A percentile compares a stretch with the other conserved stretches of the same genome.
These are phyloP conservation scores for Heliconius sara DNA, from an alignment of 2,888 invertebrate species.

Conservation along the genomic window DNA sequence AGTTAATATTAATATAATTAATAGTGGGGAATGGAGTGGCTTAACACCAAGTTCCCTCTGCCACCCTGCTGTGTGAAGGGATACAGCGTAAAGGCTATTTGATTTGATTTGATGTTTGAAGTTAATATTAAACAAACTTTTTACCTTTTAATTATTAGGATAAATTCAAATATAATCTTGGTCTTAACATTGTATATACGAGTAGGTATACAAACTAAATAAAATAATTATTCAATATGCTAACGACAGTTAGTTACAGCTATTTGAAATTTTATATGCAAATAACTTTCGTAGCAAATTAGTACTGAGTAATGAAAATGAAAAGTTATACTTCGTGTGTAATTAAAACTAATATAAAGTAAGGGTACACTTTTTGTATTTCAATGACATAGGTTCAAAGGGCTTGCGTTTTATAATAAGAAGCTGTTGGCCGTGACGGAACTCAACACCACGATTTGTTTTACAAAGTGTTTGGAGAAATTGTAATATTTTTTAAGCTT, in stretches of 20 bases:
- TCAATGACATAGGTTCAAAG: too few species aligned
- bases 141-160: too few species aligned
- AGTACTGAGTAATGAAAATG: constrained; percentile 1
- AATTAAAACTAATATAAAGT: constrained; percentile 2
- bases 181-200: background rate
- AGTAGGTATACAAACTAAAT: background rate
- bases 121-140: too few species aligned
- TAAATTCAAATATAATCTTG: constrained; percentile 2
- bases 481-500: background rate
- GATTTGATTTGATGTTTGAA: too few species aligned
- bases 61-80: too few species aligned
- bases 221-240: constrained; percentile 13
- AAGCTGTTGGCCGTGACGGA: background rate
- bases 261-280: constrained; percentile 23
- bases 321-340: background rate
- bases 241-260: constrained; percentile 15
- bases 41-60: too few species aligned
- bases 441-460: background rate
- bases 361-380: background rate
- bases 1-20: too few species aligned
- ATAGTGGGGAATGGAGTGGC: too few species aligned
- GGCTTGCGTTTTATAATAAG: too few species aligned
- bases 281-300: constrained; percentile 20
- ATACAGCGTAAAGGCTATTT: too few species aligned
- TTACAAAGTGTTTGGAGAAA: too few species aligned